phyloP scores from a whole-genome alignment of 30 jellyfish, hydroid and myxozoan genomes.

The Aurelia coerulea region DNA sequence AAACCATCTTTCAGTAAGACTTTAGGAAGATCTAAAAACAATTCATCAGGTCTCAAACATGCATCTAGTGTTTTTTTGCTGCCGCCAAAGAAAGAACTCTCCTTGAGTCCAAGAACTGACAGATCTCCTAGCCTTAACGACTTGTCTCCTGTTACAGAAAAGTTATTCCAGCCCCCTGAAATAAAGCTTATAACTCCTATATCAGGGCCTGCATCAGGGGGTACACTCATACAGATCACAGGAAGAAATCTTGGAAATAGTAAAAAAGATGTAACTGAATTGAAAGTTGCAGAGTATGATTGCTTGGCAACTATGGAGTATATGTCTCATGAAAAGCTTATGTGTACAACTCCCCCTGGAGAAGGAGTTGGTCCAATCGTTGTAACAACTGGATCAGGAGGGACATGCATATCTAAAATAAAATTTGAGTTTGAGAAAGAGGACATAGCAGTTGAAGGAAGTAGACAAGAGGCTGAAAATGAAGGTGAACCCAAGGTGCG shows the following conservation, averaged over 20 bases:
- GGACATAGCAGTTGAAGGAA: background rate
- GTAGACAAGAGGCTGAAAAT: too few species aligned
- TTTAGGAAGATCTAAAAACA: conserved; percentile 24
- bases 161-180: conserved; percentile 69
- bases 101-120: background rate
- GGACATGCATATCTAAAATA: conserved; percentile 72
- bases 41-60: conserved; percentile 24
- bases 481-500: background rate
- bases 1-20: conserved; percentile 37
- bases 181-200: conserved; percentile 71
- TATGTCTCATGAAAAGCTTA: conserved; percentile 63
- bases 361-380: conserved; percentile 81
- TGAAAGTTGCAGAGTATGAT: conserved; percentile 81
- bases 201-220: conserved; percentile 88
- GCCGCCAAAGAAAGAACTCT: background rate
- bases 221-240: conserved; percentile 78
- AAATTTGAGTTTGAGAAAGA: conserved; percentile 61
- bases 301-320: conserved; percentile 84
- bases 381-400: conserved; percentile 79
- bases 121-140: conserved; percentile 33
- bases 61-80: conserved; percentile 51
- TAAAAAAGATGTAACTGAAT: conserved; percentile 61
- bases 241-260: conserved; percentile 85
- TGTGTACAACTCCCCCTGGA: conserved; percentile 87
- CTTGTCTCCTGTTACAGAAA: conserved; percentile 39